A percentile compares a stretch with the other conserved stretches of the same genome.
phyloP scores from a whole-genome alignment of 2,797 vertebrate species.

The Chelon auratus region DNA sequence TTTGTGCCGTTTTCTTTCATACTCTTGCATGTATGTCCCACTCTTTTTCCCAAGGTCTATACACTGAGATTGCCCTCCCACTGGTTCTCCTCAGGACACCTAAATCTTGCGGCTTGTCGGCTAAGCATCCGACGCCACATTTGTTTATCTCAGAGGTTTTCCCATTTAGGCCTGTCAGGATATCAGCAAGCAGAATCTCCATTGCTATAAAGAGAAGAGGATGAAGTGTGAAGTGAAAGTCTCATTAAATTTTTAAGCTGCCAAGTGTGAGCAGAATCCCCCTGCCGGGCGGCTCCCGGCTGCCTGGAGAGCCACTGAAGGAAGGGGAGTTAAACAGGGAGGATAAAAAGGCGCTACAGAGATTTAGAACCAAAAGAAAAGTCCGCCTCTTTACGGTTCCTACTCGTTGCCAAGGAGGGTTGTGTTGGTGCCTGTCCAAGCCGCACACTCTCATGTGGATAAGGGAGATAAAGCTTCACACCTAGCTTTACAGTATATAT shows the following conservation, averaged over 20 bases:
- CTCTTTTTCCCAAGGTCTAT: slow-evolving; percentile 23
- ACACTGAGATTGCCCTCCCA: slow-evolving; percentile 44
- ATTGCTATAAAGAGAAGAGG: slow-evolving; percentile 69
- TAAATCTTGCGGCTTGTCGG: slow-evolving; percentile 56
- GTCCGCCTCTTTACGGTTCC: slow-evolving; percentile 62
- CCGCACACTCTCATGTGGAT: slow-evolving; percentile 41
- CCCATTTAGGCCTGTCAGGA: slow-evolving; percentile 68
- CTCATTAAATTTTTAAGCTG: slow-evolving; percentile 87
- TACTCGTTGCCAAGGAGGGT: slow-evolving; percentile 48
- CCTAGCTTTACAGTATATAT: slow-evolving; percentile 49
- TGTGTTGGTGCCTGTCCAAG: slow-evolving; percentile 54
- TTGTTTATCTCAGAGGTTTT: slow-evolving; percentile 72
- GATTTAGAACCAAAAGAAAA: slow-evolving; percentile 67
- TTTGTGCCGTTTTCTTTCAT: slow-evolving; percentile 30
- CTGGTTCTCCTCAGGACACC: slow-evolving; percentile 54
- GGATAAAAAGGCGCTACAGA: slow-evolving; percentile 73
- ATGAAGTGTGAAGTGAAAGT: slow-evolving; percentile 85
- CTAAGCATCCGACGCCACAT: slow-evolving; percentile 65
- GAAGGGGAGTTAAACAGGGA: slow-evolving; percentile 73
- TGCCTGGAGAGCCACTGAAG: slow-evolving; percentile 70
- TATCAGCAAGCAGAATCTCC: slow-evolving; percentile 73
- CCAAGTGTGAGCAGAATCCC: slow-evolving; percentile 80
- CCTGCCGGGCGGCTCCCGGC: slow-evolving; percentile 71
- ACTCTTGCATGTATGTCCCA: slow-evolving; percentile 15
- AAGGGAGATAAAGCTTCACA: slow-evolving; percentile 53